Evolutionary conservation across 2,888 invertebrate genomes (phyloP).

Genomic region (Stenoptilia bipunctidactyla): DNA sequence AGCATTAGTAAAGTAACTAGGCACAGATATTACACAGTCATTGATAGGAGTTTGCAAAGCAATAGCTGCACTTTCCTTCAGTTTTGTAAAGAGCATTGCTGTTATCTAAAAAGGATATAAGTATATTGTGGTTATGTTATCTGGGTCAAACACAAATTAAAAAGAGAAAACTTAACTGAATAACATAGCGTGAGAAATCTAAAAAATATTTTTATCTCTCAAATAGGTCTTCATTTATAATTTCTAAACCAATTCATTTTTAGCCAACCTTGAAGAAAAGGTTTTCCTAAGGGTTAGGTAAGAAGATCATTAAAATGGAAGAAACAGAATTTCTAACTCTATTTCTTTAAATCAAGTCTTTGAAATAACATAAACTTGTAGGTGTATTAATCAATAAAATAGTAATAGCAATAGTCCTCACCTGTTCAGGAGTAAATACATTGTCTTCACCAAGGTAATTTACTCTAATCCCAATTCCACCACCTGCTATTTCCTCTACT

Average conservation of each 20-base stretch:
- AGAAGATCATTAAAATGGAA: too few species aligned
- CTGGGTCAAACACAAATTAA: slow-evolving; percentile 1
- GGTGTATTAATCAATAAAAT: slow-evolving; percentile 1
- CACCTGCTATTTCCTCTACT: slow-evolving; percentile 81
- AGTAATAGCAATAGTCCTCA: slow-evolving; percentile 22
- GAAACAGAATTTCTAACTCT: too few species aligned
- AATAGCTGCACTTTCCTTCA: slow-evolving; percentile 90
- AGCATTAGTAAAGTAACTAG: slow-evolving; percentile 94
- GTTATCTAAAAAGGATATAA: slow-evolving; percentile 71
- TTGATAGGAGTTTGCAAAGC: slow-evolving; percentile 92
- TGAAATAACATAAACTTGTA: slow-evolving; percentile 3
- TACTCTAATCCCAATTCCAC: slow-evolving; percentile 89
- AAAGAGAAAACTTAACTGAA: not conserved
- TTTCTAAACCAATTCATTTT: too few species aligned
- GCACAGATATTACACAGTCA: slow-evolving; percentile 95
- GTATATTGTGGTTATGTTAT: not conserved
- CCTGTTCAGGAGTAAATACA: slow-evolving; percentile 91
- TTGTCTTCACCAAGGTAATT: slow-evolving; percentile 89
- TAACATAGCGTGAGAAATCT: too few species aligned
- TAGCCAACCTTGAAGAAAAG: too few species aligned
- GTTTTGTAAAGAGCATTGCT: slow-evolving; percentile 96
- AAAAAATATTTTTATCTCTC: too few species aligned
- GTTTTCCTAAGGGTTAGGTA: too few species aligned
- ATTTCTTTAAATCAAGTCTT: too few species aligned
- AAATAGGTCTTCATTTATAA: too few species aligned